Base-by-base conservation (phyloP, 2,113 vertebrate species). In the Azemiops feae region DNA sequence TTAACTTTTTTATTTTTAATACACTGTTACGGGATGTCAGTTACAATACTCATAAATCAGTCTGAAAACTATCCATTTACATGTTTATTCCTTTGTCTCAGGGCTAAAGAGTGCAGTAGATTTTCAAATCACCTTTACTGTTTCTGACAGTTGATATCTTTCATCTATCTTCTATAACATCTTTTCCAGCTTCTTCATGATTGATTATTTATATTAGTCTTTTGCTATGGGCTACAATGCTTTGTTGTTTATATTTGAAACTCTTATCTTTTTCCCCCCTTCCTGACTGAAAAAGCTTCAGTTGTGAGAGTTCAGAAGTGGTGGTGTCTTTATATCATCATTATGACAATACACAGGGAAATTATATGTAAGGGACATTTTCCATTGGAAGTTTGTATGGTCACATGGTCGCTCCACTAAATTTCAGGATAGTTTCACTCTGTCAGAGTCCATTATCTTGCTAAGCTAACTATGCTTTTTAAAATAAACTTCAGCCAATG, bases 1-100 rank as follows among this genome's bases (percentile, higher is more conserved):
- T 2, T 30, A 16, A 39, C 50, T 30, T 89, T 60, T 58, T 95
- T 54, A 69, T 87, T 55, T 53, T 53, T 47, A 69, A 81, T 45
- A 45, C 30, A 8, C 34, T 93, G 0, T 1, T 94, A 9, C 60
- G 4, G 58, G 89, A 25, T 12, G 89, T 92, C 25, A 94, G 30
- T 93, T 60, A 87, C 11, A 92, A 81, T 9, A 87, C 11, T 85
- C 91, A 91, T 94, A 92, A 93, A 93, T 91, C 10, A 91, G 91
- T n/a, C 47, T 53, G 39, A 89, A 89, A 1, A 60, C 57, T 11
- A n/a, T 89, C 69, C 22, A 14, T 93, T 89, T 85, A 92, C 95
- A 92, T 94, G 60, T 95, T 90, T 93, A 92, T 23, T 87, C 7
- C 93, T 0, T 90, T 54, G 11, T 94, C 95, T 92, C 88, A 50